Evolutionary conservation across 2,888 invertebrate species (phyloP).

Genomic region (Microctonus hyperodae): DNA sequence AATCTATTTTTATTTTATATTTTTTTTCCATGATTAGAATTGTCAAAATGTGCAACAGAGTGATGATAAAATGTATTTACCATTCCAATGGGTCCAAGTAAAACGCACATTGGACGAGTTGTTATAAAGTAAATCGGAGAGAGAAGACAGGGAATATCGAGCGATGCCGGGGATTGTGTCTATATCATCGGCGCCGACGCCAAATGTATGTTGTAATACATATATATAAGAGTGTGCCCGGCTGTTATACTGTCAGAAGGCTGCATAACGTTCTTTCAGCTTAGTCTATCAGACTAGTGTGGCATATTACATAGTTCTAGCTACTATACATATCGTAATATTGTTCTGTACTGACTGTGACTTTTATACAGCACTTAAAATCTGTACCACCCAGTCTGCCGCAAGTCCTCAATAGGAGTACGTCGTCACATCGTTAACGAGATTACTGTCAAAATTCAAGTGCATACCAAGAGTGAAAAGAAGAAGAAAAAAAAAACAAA

Average conservation of each 20-base stretch:
- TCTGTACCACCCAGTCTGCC: constrained; percentile 47
- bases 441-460: neutral
- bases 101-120: neutral
- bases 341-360: constrained; percentile 1
- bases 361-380: no score
- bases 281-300: neutral
- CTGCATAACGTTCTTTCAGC: constrained; percentile 13
- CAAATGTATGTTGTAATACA: constrained; percentile 15
- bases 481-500: neutral
- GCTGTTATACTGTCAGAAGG: constrained; percentile 14
- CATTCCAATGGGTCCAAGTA: neutral
- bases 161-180: constrained; percentile 10
- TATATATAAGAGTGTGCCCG: constrained; percentile 21
- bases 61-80: neutral
- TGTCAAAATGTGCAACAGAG: neutral
- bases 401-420: constrained; percentile 44
- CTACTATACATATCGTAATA: constrained; percentile 37
- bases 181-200: constrained; percentile 37
- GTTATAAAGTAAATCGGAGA: neutral
- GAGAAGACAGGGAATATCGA: constrained; percentile 21
- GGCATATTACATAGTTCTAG: neutral
- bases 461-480: neutral
- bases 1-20: neutral
- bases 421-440: constrained; percentile 28
- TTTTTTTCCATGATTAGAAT: neutral